Evolutionary conservation across 2,113 vertebrate species (phyloP).

Genomic region (Nyctibius bracteatus): DNA sequence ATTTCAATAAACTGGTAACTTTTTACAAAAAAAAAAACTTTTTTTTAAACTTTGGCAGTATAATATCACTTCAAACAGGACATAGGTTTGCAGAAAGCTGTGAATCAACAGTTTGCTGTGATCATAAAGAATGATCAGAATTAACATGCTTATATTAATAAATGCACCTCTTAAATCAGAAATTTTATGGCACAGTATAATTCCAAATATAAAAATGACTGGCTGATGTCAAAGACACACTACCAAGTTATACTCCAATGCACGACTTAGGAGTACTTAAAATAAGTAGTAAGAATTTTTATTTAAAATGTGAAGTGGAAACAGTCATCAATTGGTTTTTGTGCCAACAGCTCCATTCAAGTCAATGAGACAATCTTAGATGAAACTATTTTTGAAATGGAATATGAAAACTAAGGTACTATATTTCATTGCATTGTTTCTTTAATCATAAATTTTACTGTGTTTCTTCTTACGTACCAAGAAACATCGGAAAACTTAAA

Average conservation of each 20-base stretch:
- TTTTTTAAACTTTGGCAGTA: neutral
- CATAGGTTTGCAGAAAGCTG: neutral
- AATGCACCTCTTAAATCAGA: constrained; percentile 54
- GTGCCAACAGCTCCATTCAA: neutral
- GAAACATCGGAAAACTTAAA: neutral
- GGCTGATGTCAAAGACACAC: neutral
- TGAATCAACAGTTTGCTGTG: neutral
- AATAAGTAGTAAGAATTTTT: neutral
- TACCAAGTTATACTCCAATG: neutral
- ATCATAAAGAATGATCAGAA: neutral
- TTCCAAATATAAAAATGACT: neutral
- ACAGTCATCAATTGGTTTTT: neutral
- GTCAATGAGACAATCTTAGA: neutral
- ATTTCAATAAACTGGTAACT: constrained; percentile 42
- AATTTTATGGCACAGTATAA: constrained; percentile 53
- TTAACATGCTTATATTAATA: neutral
- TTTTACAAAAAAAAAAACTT: neutral
- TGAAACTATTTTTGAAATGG: neutral
- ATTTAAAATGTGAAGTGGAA: neutral
- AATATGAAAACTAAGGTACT: neutral
- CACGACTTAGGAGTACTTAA: neutral
- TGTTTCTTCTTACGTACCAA: neutral
- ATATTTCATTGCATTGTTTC: neutral
- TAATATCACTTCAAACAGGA: neutral
- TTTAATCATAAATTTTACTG: neutral